These are phyloP conservation scores for Taurulus bubalis DNA, from an alignment of 2,113 vertebrate genomes.

Conservation along the genomic window DNA sequence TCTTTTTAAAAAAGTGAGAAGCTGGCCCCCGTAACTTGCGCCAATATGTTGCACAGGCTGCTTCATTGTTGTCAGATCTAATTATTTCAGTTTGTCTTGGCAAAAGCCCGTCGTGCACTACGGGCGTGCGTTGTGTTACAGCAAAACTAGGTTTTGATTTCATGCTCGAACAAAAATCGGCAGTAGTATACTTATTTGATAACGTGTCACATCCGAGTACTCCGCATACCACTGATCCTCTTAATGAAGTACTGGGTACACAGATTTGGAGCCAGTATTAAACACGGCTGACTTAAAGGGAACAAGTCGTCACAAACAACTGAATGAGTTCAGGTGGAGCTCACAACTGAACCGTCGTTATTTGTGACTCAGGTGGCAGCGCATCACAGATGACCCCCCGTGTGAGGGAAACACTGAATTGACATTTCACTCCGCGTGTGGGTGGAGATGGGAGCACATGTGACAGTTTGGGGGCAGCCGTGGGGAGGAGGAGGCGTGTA, in stretches of 20 bases:
- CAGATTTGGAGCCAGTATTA: neutral
- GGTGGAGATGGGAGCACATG: conserved; percentile 70
- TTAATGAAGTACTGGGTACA: neutral
- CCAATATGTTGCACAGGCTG: conserved; percentile 1
- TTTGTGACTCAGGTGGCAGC: neutral
- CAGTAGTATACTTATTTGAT: neutral
- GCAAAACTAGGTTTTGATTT: neutral
- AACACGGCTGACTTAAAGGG: neutral
- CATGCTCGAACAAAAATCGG: neutral
- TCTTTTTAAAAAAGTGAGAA: neutral
- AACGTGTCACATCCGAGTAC: neutral
- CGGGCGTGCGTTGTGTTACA: neutral
- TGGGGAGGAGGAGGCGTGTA: conserved; percentile 34
- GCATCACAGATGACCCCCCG: conserved; percentile 41
- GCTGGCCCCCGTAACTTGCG: neutral
- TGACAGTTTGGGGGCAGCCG: conserved; percentile 82
- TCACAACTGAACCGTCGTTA: neutral
- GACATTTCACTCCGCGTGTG: conserved; percentile 64
- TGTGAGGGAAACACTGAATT: conserved; percentile 65
- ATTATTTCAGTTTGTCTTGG: conserved; percentile 14
- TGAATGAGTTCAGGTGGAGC: neutral
- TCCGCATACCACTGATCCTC: neutral
- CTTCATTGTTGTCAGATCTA: conserved; percentile 17
- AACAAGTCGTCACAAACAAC: neutral
- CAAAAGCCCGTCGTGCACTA: neutral